A percentile compares a stretch with the other conserved stretches of the same genome.
phyloP scores from a whole-genome alignment of 2,797 vertebrate genomes.

The Anabas testudineus region DNA sequence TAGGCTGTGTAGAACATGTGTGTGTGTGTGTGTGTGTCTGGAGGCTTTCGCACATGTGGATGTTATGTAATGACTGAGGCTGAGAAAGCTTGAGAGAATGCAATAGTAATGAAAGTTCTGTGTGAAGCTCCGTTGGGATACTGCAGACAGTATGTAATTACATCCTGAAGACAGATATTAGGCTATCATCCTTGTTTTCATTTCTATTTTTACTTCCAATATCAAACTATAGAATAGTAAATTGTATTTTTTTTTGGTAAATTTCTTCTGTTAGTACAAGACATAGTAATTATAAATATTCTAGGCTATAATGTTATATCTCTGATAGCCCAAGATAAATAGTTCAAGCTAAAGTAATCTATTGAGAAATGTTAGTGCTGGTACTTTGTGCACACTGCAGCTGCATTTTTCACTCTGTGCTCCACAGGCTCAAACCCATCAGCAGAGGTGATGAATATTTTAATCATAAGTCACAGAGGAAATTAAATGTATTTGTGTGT shows the following conservation, averaged over 20 bases:
- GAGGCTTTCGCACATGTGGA: slow-evolving; percentile 54
- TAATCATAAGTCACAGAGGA: slow-evolving; percentile 55
- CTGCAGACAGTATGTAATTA: slow-evolving; percentile 32
- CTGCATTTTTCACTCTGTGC: slow-evolving; percentile 40
- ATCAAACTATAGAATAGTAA: background rate
- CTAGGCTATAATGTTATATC: background rate
- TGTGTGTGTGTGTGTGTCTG: slow-evolving; percentile 27
- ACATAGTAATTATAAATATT: slow-evolving; percentile 8
- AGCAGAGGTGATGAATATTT: slow-evolving; percentile 46
- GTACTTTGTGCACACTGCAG: slow-evolving; percentile 3
- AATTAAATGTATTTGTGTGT: slow-evolving; percentile 34
- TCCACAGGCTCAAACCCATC: slow-evolving; percentile 30
- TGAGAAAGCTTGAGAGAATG: slow-evolving; percentile 48
- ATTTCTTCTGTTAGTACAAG: slow-evolving; percentile 1
- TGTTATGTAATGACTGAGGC: slow-evolving; percentile 63
- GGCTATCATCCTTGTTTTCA: background rate
- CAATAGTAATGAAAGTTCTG: slow-evolving; percentile 58
- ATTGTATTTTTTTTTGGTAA: slow-evolving; percentile 3
- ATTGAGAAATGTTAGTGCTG: slow-evolving; percentile 21
- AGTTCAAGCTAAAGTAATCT: slow-evolving; percentile 32
- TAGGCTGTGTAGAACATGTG: slow-evolving; percentile 18
- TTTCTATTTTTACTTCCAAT: slow-evolving; percentile 2
- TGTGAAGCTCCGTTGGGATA: slow-evolving; percentile 34
- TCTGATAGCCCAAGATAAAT: slow-evolving; percentile 10
- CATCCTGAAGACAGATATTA: slow-evolving; percentile 9